Percentiles rank a stretch among this genome's conserved stretches.
phyloP scores from a whole-genome alignment of 2,113 vertebrate genomes.

The Halcyon malimbica region DNA sequence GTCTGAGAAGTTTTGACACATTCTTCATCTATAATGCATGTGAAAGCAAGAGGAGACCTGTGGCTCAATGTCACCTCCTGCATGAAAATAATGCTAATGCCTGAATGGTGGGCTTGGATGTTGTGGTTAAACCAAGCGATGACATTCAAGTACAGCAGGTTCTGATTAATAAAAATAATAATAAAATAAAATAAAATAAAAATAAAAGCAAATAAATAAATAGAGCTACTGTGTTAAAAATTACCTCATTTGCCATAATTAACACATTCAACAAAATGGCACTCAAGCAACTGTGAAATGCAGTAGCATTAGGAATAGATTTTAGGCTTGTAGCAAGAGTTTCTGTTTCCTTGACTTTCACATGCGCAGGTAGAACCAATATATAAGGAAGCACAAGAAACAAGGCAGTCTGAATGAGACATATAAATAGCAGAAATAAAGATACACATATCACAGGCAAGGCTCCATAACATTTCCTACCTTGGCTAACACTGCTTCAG shows the following conservation, averaged over 20 bases:
- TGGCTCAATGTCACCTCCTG: not conserved
- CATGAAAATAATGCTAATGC: not conserved
- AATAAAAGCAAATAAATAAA: too few species aligned
- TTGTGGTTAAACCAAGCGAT: not conserved
- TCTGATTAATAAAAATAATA: rapidly evolving
- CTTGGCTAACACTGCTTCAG: not conserved
- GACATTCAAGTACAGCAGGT: not conserved
- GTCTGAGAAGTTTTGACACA: not conserved
- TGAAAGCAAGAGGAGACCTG: not conserved
- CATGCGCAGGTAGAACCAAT: rapidly evolving
- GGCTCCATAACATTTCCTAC: not conserved
- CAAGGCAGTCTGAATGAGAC: not conserved
- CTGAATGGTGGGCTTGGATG: not conserved
- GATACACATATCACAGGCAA: not conserved
- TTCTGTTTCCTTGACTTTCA: not conserved
- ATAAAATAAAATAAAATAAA: too few species aligned
- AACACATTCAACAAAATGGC: not conserved
- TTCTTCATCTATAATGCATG: not conserved
- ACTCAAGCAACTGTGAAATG: not conserved
- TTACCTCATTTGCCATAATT: not conserved
- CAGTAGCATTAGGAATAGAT: not conserved
- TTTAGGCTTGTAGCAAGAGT: not conserved
- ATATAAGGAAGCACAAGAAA: not conserved
- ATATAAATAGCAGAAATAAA: not conserved
- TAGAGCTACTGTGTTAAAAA: not conserved